Conservation (phyloP, 2,888 invertebrate genomes). For the Byasa hedistus region DNA sequence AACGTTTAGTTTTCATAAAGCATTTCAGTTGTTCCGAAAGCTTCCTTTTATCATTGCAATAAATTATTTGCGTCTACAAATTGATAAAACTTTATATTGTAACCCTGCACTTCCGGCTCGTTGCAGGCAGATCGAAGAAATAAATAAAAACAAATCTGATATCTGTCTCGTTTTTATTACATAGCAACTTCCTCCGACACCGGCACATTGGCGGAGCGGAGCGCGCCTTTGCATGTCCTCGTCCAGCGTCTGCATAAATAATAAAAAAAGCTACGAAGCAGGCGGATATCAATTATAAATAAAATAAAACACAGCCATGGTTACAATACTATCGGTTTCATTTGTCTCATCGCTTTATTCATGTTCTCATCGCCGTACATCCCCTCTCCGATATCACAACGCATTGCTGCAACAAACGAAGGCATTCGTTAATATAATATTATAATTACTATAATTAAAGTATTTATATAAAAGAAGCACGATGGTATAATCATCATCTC, state of each 20-base stretch:
- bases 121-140: too few relatives aligned
- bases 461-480: too few relatives aligned
- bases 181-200: not conserved
- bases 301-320: conserved; percentile 28
- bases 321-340: conserved; percentile 22
- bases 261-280: conserved; percentile 13
- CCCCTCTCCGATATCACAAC: conserved; percentile 26
- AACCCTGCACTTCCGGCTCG: too few relatives aligned
- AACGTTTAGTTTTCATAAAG: too few relatives aligned
- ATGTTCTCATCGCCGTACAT: conserved; percentile 19
- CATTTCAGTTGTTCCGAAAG: too few relatives aligned
- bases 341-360: conserved; percentile 6
- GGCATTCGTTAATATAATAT: too few relatives aligned
- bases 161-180: conserved; percentile 13
- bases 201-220: not conserved
- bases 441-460: too few relatives aligned
- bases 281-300: conserved; percentile 11
- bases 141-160: too few relatives aligned
- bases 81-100: too few relatives aligned
- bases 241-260: conserved; percentile 8
- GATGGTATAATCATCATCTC: too few relatives aligned
- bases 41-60: too few relatives aligned
- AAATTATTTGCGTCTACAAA: too few relatives aligned
- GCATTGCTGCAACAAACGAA: conserved; percentile 26
- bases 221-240: not conserved